phyloP scores from a whole-genome alignment of 2,797 vertebrate species.

The Meriones psammophilus region DNA sequence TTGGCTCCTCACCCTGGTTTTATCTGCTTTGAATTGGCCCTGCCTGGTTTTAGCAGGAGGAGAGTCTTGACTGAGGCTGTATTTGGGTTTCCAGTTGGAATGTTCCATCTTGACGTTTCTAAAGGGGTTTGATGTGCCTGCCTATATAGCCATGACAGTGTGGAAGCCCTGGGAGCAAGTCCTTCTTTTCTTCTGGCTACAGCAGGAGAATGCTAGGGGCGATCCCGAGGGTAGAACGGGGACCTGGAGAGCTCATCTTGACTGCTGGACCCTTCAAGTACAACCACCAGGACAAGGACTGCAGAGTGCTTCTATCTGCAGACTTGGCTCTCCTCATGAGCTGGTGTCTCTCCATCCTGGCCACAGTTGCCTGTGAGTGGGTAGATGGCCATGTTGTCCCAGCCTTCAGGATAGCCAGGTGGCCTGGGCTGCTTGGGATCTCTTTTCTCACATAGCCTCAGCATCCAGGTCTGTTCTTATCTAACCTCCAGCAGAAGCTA shows the following conservation, averaged over 20 bases:
- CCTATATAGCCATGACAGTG: neutral
- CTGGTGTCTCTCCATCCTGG: neutral
- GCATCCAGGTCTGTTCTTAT: neutral
- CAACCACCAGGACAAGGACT: neutral
- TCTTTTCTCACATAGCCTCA: neutral
- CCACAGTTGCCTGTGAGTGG: neutral
- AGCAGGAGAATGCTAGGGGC: no score
- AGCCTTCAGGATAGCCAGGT: no score
- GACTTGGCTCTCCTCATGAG: neutral
- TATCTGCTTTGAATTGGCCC: neutral
- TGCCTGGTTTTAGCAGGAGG: neutral
- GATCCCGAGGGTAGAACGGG: neutral
- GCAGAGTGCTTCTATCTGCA: neutral
- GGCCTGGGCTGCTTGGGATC: neutral
- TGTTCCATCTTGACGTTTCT: neutral
- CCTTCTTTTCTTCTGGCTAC: neutral
- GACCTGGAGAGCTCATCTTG: neutral
- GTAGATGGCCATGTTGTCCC: fast-evolving
- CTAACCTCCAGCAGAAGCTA: neutral
- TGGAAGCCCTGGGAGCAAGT: neutral
- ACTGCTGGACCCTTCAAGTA: neutral
- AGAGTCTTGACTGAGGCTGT: neutral
- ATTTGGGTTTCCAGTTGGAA: neutral
- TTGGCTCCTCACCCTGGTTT: neutral
- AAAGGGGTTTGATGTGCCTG: neutral